Conservation (phyloP, 2,888 invertebrate species). For the Steromphala cineraria region DNA sequence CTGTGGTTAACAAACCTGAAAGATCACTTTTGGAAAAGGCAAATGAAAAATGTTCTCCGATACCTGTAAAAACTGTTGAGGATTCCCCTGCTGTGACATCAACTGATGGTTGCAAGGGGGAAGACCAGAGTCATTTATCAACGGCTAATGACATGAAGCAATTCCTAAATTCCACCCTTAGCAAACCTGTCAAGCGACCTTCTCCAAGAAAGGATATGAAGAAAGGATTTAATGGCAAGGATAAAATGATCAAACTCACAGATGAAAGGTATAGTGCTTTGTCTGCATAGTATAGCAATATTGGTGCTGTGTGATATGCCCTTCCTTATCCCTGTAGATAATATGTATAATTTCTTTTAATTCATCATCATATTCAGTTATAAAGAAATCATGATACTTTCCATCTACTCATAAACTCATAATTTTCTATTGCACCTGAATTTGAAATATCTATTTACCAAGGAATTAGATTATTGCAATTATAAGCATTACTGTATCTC, state of each 20-base stretch:
- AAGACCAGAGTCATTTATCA: conserved; percentile 25
- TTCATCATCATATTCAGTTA: too few species aligned
- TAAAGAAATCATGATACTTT: too few species aligned
- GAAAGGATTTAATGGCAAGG: background rate
- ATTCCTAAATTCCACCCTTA: conserved; percentile 37
- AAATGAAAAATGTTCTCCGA: background rate
- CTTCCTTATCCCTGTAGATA: too few species aligned
- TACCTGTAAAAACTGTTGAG: background rate
- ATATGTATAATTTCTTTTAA: too few species aligned
- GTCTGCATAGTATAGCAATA: too few species aligned
- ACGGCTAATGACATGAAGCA: conserved; percentile 47
- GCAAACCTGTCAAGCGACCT: conserved; percentile 15
- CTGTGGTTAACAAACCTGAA: background rate
- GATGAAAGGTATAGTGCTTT: background rate
- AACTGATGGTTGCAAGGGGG: conserved; percentile 20
- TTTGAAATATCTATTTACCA: too few species aligned
- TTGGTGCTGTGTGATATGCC: too few species aligned
- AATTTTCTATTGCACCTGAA: too few species aligned
- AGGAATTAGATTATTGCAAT: too few species aligned
- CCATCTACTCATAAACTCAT: too few species aligned
- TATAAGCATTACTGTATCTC: background rate
- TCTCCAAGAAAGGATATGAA: background rate
- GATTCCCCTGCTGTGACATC: conserved; percentile 22
- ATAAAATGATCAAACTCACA: background rate
- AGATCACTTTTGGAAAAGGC: background rate